Percentiles rank a stretch among this genome's conserved stretches.
phyloP scores from a whole-genome alignment of 2,888 invertebrate genomes.

The Phalangium opilio region DNA sequence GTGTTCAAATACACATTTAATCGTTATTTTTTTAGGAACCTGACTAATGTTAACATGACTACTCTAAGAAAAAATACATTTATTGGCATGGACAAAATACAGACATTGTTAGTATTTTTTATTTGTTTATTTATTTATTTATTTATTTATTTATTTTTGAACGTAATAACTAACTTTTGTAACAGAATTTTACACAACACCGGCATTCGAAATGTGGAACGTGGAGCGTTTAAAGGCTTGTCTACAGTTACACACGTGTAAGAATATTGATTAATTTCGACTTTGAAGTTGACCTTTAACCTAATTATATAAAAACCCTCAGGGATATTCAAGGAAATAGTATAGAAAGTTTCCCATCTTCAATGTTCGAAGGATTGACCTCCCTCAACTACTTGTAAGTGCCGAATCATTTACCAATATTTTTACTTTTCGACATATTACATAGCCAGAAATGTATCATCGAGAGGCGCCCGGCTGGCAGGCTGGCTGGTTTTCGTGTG shows the following conservation, averaged over 20 bases:
- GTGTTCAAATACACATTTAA: background rate
- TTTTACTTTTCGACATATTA: no score
- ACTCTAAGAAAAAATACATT: slow-evolving; percentile 16
- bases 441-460: no score
- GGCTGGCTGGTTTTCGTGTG: no score
- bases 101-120: slow-evolving; percentile 11
- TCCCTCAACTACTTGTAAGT: slow-evolving; percentile 21
- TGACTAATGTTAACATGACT: slow-evolving; percentile 9
- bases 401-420: no score
- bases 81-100: slow-evolving; percentile 18
- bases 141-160: background rate
- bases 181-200: slow-evolving; percentile 21
- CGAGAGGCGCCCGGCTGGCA: no score
- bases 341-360: slow-evolving; percentile 22
- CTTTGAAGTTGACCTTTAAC: no score
- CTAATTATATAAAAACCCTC: no score
- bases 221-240: slow-evolving; percentile 22
- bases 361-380: slow-evolving; percentile 21
- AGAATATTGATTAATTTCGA: slow-evolving; percentile 6
- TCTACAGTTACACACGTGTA: slow-evolving; percentile 5
- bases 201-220: slow-evolving; percentile 20
- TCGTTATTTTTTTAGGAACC: slow-evolving; percentile 9
- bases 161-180: background rate
- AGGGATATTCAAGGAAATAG: slow-evolving; percentile 22
- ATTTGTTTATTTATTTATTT: no score